Base-by-base conservation (phyloP, 2,113 vertebrate species). In the Thinocorus orbignyianus region DNA sequence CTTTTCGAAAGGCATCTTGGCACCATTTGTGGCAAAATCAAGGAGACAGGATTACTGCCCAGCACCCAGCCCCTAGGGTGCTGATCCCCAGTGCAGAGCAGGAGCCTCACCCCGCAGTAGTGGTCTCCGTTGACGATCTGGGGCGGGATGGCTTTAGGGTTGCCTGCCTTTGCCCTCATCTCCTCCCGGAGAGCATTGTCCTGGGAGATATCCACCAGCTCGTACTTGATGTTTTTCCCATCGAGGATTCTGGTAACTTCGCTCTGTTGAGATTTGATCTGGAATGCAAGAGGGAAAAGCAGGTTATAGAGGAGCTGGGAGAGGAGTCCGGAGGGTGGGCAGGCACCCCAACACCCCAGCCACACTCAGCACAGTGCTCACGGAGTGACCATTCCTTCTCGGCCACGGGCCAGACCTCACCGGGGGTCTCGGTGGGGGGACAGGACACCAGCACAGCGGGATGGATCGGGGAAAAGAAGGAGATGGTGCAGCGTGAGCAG, bases 261-360 rank as follows among this genome's bases (percentile, higher is more conserved):
- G 0, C 98, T 98, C 98, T 99, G 99, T 81, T 99, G 99, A 78
- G 99, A 99, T 96, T 99, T 99, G 95, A 99, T 98, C 99, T 99
- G 96, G 20, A 83, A 74, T 0, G 17, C 68, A 17, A 41, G 77
- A 0, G 31, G 90, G 48, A 44, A n/a, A 93, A 17, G 72, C 31
- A 2, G 76, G 95, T 94, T 88, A 81, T 0, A 14, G 52, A n/a
- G 62, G 49, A 16, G 33, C 51, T 1, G 39, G 39, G 64, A 88
- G 60, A 54, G 64, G 42, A 35, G 74, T 72, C 42, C 18, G 0
- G 4, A 11, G 31, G 81, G 44, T 0, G 8, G n/a, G n/a, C n/a
- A 28, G 31, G 3, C 83, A 25, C 35, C 72, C 25, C 72, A 3
- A 39, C 6, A 4, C 2, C 66, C 42, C 42, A 10, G 35, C n/a